phyloP scores from a whole-genome alignment of 2,113 vertebrate genomes.

The Sinosuthora webbiana region DNA sequence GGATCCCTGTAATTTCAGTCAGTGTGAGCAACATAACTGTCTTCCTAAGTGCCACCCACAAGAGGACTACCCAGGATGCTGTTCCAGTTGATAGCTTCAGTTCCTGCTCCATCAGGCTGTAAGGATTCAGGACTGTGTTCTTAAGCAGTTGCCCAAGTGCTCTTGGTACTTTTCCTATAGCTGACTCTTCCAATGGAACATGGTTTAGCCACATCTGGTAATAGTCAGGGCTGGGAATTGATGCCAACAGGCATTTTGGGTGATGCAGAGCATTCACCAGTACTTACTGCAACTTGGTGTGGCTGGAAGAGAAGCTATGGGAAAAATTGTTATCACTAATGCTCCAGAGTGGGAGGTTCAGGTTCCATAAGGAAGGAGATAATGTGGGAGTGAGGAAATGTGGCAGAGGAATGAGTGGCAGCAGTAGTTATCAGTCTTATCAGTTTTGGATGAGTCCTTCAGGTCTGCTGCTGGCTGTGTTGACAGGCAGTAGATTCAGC shows the following conservation, averaged over 20 bases:
- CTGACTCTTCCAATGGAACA: background rate
- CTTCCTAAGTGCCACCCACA: background rate
- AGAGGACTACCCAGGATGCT: background rate
- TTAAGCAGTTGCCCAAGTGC: background rate
- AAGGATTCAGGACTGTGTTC: background rate
- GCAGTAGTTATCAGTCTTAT: background rate
- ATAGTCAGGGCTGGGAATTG: background rate
- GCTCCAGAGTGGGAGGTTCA: background rate
- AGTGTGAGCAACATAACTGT: background rate
- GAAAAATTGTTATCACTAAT: background rate
- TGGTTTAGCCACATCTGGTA: background rate
- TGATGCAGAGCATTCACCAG: background rate
- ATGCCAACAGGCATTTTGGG: background rate
- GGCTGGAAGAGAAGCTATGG: background rate
- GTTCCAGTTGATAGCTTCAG: background rate
- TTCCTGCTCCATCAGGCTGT: background rate
- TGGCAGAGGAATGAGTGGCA: background rate
- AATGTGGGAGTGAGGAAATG: background rate
- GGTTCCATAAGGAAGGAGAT: background rate
- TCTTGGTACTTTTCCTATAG: background rate
- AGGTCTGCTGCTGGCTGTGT: background rate
- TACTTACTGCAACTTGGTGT: background rate
- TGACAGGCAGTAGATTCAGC: background rate
- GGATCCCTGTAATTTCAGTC: background rate
- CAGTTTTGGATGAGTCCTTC: background rate